Evolutionary conservation across 2,797 vertebrate genomes (phyloP).

Genomic region (Ptychadena robeensis): DNA sequence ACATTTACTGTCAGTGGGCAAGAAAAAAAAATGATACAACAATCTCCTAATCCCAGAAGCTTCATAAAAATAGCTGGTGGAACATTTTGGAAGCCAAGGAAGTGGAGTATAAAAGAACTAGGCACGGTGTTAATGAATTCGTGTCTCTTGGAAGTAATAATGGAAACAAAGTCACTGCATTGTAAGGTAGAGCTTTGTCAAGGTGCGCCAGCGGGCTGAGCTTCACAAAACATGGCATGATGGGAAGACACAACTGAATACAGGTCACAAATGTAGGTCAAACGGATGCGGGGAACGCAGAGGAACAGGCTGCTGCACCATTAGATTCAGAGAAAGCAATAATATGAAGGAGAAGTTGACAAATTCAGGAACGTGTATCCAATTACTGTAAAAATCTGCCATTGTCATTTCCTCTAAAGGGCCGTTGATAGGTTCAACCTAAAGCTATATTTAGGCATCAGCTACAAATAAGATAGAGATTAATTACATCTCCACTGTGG

Average conservation of each 20-base stretch:
- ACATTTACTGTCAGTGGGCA: conserved; percentile 17
- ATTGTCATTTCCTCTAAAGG: conserved; percentile 2
- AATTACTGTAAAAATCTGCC: conserved; percentile 19
- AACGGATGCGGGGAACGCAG: not conserved
- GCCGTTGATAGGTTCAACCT: not conserved
- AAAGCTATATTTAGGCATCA: conserved; percentile 3
- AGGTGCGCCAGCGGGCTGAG: not conserved
- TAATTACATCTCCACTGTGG: not conserved
- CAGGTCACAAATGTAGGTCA: conserved; percentile 41
- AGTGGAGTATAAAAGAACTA: not conserved
- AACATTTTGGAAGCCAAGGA: conserved; percentile 1
- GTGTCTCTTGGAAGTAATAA: conserved; percentile 2
- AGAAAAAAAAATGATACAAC: conserved; percentile 2
- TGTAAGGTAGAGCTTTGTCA: not conserved
- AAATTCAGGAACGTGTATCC: conserved; percentile 27
- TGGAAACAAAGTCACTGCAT: not conserved
- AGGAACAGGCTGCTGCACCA: conserved; percentile 9
- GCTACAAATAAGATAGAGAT: not conserved
- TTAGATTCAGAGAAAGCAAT: conserved; percentile 34
- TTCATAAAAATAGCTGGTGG: conserved; percentile 5
- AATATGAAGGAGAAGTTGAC: conserved; percentile 25
- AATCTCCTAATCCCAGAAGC: conserved; percentile 19
- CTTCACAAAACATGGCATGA: conserved; percentile 5
- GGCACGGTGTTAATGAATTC: conserved; percentile 1
- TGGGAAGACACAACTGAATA: not conserved